Evolutionary conservation across 2,888 invertebrate species (phyloP), one percentile per base, ranked within the genome.

Genomic region (Phragmatobia fuliginosa): DNA sequence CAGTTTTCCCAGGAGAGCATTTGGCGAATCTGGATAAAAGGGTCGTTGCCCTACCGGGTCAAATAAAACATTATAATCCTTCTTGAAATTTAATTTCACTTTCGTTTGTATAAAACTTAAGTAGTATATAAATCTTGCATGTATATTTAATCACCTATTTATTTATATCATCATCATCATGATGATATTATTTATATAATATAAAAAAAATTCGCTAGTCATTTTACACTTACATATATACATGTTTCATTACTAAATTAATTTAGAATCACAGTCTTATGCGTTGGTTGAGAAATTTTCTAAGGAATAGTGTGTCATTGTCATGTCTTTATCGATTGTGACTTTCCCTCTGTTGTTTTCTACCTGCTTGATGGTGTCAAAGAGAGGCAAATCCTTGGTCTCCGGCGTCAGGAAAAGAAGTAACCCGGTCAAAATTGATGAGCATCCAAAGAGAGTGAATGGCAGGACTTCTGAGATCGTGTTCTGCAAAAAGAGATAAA

Each of bases 391-490:
- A 25, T 56, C 36, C 38, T 56, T 33, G 7, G 65, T 65, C 36
- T 68, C 63, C 32, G 68, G 68, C 25, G 68, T 63, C 16, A 63
- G 25, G 25, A 38, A 59, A 0, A 68, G 59, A 3, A 68, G 59
- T 7, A 56, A 18, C 0, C 62, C 56, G 21, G 62, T 45, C 2
- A 68, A 2, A 7, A 68, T 32, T 21, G 63, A 31, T 0, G 25
- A 32, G 11, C 11, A 18, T 1, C 63, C 58, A n/a, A 68, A 68
- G 4, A 68, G 11, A 28, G 18, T 41, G 36, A 59, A 63, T 16
- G 63, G 68, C 25, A 68, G 25, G 25, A 41, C 3, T 28, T 68
- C 63, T 58, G 58, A 63, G 32, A 68, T 45, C 16, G 68, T 68
- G 28, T 59, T 68, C 68, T 68, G 49, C 6, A 62, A 62, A 31